A percentile compares a stretch with the other conserved stretches of the same genome.
Conservation (phyloP, 2,797 vertebrate genomes). For the Amblyraja radiata region DNA sequence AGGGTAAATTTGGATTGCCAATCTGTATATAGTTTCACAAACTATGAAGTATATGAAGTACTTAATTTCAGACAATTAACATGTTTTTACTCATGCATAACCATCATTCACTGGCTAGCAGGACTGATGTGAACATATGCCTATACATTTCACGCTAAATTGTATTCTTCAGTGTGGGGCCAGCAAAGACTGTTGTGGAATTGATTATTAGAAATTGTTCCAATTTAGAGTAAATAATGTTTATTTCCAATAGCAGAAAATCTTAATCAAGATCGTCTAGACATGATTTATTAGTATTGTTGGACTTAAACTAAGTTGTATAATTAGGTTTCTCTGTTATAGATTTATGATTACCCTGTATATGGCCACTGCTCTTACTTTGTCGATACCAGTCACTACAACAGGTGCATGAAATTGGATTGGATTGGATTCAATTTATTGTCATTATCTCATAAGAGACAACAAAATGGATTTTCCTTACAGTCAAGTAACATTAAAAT, state of each 20-base stretch:
- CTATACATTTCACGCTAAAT: background rate
- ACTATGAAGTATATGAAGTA: background rate
- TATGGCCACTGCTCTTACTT: background rate
- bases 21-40: background rate
- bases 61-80: background rate
- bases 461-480: too few species aligned
- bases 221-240: background rate
- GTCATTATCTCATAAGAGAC: too few species aligned
- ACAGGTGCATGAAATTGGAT: background rate
- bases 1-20: background rate
- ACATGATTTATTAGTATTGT: background rate
- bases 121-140: too few species aligned
- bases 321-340: background rate
- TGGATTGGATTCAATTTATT: too few species aligned
- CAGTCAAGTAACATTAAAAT: too few species aligned
- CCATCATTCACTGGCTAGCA: background rate
- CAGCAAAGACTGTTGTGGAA: background rate
- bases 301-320: background rate
- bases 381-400: background rate
- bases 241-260: background rate
- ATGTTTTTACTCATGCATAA: background rate
- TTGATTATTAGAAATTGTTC: background rate
- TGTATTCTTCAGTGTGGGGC: background rate
- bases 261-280: background rate
- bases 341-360: background rate